Percentiles rank a stretch among this genome's conserved stretches.
These are phyloP conservation scores for Distichodus sexfasciatus DNA, from an alignment of 2,797 vertebrate genomes.

Conservation along the genomic window DNA sequence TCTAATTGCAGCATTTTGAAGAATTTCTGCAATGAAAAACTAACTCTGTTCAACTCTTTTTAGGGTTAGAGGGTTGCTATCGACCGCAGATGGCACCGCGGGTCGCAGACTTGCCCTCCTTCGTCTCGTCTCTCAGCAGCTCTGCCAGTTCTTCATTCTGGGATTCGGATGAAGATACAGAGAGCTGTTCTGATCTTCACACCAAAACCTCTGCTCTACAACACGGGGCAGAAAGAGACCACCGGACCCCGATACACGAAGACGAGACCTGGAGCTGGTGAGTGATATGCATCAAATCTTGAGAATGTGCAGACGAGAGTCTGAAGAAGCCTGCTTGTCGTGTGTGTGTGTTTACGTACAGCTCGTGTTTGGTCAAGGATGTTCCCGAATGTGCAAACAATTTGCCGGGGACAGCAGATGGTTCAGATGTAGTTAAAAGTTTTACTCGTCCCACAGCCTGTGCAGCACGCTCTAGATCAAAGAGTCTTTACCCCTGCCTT, in stretches of 20 bases:
- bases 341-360: slow-evolving; percentile 5
- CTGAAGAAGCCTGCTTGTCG: not conserved
- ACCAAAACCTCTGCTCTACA: not conserved
- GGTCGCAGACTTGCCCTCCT: slow-evolving; percentile 74
- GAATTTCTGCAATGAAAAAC: no score
- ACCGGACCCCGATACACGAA: no score
- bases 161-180: slow-evolving; percentile 46
- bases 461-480: slow-evolving; percentile 61
- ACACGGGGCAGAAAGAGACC: not conserved
- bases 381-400: slow-evolving; percentile 63
- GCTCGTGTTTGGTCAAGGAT: slow-evolving; percentile 47
- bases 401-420: slow-evolving; percentile 60
- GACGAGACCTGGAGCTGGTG: not conserved
- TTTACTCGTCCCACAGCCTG: slow-evolving; percentile 54
- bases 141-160: slow-evolving; percentile 78
- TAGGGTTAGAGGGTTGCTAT: no score
- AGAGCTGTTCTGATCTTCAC: not conserved
- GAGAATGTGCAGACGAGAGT: not conserved
- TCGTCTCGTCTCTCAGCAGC: slow-evolving; percentile 78
- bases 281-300: not conserved
- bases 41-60: no score
- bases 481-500: slow-evolving; percentile 61
- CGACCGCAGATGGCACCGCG: no score
- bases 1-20: no score
- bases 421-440: slow-evolving; percentile 47